phyloP scores from a whole-genome alignment of 23 tunicate genomes.

The Ciona savignyi region DNA sequence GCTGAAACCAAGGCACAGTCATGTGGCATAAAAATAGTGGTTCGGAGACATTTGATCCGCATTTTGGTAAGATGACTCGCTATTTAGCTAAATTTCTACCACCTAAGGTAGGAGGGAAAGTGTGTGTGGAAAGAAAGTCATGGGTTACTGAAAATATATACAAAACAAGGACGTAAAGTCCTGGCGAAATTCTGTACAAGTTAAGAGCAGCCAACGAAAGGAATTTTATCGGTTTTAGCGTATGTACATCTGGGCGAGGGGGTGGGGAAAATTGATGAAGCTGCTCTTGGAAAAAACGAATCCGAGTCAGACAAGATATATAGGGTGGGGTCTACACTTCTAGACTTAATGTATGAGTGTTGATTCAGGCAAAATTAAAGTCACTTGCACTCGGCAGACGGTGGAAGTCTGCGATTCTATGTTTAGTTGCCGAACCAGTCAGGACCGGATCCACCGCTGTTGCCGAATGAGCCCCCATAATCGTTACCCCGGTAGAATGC shows the following conservation, averaged over 20 bases:
- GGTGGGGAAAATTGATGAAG: no score
- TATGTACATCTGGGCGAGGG: background rate
- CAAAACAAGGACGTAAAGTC: background rate
- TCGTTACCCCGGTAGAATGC: slow-evolving; percentile 75
- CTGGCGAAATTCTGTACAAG: background rate
- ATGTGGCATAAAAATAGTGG: background rate
- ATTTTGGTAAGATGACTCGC: no score
- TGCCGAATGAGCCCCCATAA: slow-evolving; percentile 92
- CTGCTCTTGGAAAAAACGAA: background rate
- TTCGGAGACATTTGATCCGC: background rate
- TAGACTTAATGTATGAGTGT: no score
- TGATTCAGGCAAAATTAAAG: no score
- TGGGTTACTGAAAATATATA: background rate
- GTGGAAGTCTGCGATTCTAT: no score
- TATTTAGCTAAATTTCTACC: background rate
- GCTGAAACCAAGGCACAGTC: slow-evolving; percentile 1
- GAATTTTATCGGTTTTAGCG: background rate
- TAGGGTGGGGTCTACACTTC: no score
- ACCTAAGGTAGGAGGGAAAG: background rate
- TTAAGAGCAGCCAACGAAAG: background rate
- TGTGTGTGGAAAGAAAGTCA: background rate
- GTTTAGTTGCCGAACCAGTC: slow-evolving; percentile 96
- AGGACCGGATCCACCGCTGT: slow-evolving; percentile 42
- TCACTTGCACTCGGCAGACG: no score
- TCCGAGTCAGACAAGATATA: background rate